Base-by-base conservation (phyloP, 2,888 invertebrate genomes). In the Hirtodrosophila trivittata region DNA sequence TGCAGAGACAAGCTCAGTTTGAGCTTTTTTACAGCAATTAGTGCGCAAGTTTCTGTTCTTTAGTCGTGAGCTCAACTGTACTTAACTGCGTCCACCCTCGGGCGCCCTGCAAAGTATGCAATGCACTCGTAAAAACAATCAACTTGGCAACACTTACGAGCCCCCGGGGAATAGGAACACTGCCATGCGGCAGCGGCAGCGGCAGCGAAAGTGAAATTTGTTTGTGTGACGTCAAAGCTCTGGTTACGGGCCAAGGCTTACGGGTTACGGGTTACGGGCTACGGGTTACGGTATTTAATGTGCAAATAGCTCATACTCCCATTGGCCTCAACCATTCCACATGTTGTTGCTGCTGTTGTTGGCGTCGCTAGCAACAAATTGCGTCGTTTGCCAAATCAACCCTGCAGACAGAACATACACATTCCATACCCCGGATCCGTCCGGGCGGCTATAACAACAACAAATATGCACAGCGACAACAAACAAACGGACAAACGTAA, bases 251-350 rank as follows among this genome's bases (percentile, higher is more conserved):
- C 45, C 21, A 1, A 13, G 64, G 55, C 41, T 38, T 75, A 65
- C 58, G 65, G 74, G 64, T 67, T 67, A 69, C 49, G 67, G 75
- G 62, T 67, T 66, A 69, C 49, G 39, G 47, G 32, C 74, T 71
- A 77, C 75, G 83, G 85, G 76, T 82, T 78, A 77, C 78, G 80
- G 81, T 85, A 85, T 86, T 89, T 89, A 86, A 87, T 85, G 86
- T 84, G 84, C 77, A 83, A 86, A 77, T 62, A 83, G 51, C 85
- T 69, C 81, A 74, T 67, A 62, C 81, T 71, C 50, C 47, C 21
- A 30, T 5, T 51, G 41, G 42, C 37, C 30, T 12, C 9, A 41
- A 46, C 59, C 78, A 66, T 56, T 25, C 76, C 66, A 60, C 33
- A 52, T 66, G 66, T 60, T 65, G 18, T 5, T 21, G 18, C 18